These are phyloP conservation scores for Erebia epiphron DNA, from an alignment of 2,888 invertebrate species.

Conservation along the genomic window DNA sequence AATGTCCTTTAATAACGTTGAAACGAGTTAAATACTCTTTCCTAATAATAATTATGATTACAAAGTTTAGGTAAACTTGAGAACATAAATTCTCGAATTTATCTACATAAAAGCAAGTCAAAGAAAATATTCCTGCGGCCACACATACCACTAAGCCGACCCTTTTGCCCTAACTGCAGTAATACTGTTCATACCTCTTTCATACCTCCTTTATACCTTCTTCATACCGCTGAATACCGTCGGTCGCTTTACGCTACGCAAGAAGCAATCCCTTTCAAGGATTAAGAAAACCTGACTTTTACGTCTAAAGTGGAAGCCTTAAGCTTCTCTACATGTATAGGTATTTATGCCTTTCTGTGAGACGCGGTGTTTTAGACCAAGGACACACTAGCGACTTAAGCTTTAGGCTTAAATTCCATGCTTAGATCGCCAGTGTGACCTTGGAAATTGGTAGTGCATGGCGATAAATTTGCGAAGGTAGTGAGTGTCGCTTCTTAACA, in stretches of 20 bases:
- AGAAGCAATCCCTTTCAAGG: constrained; percentile 11
- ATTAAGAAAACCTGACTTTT: constrained; percentile 10
- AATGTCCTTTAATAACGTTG: no score
- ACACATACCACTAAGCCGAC: constrained; percentile 16
- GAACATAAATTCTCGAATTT: constrained; percentile 2
- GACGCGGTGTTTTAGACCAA: background rate
- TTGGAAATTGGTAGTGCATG: no score
- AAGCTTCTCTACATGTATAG: background rate
- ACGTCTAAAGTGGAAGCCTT: background rate
- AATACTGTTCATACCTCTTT: background rate
- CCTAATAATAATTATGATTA: background rate
- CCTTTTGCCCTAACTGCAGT: constrained; percentile 9
- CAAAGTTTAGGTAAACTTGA: background rate
- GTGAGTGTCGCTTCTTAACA: no score
- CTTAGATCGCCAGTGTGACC: no score
- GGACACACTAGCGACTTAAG: no score
- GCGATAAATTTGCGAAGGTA: no score
- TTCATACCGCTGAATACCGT: background rate
- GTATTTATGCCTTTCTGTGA: no score
- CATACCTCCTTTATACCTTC: background rate
- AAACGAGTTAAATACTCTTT: no score
- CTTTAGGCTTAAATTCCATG: no score
- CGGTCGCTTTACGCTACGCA: background rate
- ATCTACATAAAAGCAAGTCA: constrained; percentile 4
- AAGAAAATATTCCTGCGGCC: background rate